phyloP scores from a whole-genome alignment of 2,888 invertebrate species.

The Tetramorium bicarinatum region DNA sequence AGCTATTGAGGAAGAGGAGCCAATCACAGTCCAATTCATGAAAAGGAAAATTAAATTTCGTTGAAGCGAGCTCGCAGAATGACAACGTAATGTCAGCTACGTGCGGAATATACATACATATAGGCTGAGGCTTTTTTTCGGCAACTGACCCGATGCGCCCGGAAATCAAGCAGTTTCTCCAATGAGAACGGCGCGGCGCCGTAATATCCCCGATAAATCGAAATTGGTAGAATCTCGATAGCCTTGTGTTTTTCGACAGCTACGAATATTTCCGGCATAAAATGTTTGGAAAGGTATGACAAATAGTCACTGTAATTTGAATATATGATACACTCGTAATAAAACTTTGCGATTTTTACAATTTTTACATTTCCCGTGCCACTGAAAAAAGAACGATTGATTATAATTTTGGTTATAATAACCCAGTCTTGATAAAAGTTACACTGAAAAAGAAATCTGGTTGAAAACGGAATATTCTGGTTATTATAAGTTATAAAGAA shows the following conservation, averaged over 20 bases:
- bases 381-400: too few relatives aligned
- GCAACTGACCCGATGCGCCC: conserved; percentile 21
- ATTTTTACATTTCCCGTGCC: neutral
- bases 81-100: conserved; percentile 61
- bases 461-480: too few relatives aligned
- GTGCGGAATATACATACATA: conserved; percentile 55
- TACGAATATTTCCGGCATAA: neutral
- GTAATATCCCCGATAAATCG: conserved; percentile 30
- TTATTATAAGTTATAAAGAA: too few relatives aligned
- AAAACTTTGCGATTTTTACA: neutral
- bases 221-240: conserved; percentile 5
- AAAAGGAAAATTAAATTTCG: conserved; percentile 79
- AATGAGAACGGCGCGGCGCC: neutral
- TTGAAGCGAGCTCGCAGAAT: conserved; percentile 57
- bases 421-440: too few relatives aligned
- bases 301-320: neutral
- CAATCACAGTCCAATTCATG: conserved; percentile 81
- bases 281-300: neutral
- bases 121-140: conserved; percentile 19
- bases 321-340: neutral
- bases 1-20: conserved; percentile 52
- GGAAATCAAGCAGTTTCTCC: conserved; percentile 26
- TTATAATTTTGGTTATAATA: too few relatives aligned
- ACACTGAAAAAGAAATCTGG: too few relatives aligned
- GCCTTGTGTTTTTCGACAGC: neutral